These are phyloP conservation scores for Sipha maydis DNA, from an alignment of 2,888 invertebrate genomes.

Conservation along the genomic window DNA sequence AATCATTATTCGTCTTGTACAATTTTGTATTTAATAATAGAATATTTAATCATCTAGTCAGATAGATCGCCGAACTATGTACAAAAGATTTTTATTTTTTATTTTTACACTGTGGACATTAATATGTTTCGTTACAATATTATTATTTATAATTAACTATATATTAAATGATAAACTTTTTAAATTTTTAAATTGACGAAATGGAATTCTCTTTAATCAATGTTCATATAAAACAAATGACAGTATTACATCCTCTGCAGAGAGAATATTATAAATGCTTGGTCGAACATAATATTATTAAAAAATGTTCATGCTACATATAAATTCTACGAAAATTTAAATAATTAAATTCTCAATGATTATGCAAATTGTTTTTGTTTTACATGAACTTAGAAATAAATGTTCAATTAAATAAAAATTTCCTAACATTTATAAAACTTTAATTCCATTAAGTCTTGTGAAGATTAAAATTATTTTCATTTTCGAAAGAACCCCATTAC, in stretches of 20 bases:
- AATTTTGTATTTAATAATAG: no score
- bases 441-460: background rate
- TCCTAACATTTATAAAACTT: background rate
- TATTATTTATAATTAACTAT: no score
- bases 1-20: no score
- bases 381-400: background rate
- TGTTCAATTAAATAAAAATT: background rate
- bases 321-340: background rate
- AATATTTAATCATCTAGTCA: no score
- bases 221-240: background rate
- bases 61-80: background rate
- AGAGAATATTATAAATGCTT: background rate
- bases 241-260: background rate
- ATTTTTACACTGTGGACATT: no score
- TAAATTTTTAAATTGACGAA: background rate
- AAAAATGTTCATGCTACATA: background rate
- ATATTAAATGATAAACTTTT: background rate
- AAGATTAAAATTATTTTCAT: constrained; percentile 30
- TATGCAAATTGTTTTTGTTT: background rate
- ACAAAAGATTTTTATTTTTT: no score
- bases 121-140: no score
- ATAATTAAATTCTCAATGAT: background rate
- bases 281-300: background rate
- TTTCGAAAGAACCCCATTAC: background rate
- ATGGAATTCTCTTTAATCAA: background rate